Percentiles rank a stretch among this genome's conserved stretches.
Conservation (phyloP, 2,797 vertebrate species). For the Pseudochirops corinnae region DNA sequence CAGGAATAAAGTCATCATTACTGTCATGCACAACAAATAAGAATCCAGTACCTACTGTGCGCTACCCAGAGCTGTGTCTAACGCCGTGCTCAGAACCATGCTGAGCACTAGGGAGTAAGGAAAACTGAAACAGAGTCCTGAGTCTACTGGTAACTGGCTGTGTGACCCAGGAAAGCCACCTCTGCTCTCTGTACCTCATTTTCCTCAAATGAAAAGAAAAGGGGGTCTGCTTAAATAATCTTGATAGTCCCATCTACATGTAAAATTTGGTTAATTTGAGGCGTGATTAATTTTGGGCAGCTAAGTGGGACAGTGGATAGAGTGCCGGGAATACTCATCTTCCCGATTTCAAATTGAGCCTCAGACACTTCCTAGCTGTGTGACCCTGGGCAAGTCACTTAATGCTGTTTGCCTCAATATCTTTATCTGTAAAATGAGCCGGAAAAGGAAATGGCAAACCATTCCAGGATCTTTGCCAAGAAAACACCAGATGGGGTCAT, state of each 20-base stretch:
- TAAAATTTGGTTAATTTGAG: neutral
- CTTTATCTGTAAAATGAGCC: too few species aligned
- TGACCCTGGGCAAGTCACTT: too few species aligned
- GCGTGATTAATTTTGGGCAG: too few species aligned
- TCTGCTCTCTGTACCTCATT: constrained; percentile 6
- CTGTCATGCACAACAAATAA: constrained; percentile 18
- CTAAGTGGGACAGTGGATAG: neutral
- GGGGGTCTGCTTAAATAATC: neutral
- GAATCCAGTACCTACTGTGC: constrained; percentile 13
- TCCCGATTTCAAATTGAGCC: neutral
- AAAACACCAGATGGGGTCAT: neutral
- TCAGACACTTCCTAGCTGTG: too few species aligned
- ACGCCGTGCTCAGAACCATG: neutral
- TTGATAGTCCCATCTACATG: neutral
- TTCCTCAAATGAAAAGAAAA: constrained; percentile 8
- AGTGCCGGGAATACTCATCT: neutral
- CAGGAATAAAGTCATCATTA: constrained; percentile 51
- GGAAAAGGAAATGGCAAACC: too few species aligned
- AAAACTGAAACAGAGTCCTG: neutral
- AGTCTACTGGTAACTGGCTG: neutral
- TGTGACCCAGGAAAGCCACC: constrained; percentile 14
- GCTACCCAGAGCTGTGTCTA: neutral
- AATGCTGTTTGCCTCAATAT: too few species aligned
- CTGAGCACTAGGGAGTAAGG: neutral
- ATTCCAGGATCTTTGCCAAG: too few species aligned